Evolutionary conservation across 2,113 vertebrate genomes (phyloP).

Genomic region (Neogobius melanostomus): DNA sequence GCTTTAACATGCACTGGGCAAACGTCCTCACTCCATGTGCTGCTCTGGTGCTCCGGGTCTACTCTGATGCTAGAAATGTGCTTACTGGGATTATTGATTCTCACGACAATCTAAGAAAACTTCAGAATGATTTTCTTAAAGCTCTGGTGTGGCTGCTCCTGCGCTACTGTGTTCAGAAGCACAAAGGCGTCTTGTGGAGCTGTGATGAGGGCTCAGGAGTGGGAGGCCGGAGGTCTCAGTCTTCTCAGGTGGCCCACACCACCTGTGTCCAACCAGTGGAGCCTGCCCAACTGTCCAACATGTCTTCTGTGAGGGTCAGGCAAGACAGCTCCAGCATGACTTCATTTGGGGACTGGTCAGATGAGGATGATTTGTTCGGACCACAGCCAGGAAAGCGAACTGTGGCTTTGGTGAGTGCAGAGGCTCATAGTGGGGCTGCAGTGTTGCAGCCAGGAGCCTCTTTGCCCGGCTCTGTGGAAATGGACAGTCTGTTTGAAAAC

Average conservation of each 20-base stretch:
- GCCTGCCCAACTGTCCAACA: conserved; percentile 58
- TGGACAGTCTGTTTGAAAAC: conserved; percentile 74
- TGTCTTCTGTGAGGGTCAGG: conserved; percentile 59
- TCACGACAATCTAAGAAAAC: conserved; percentile 87
- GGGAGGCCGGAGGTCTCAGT: conserved; percentile 66
- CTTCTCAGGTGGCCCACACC: conserved; percentile 69
- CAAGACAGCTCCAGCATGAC: conserved; percentile 81
- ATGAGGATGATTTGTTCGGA: conserved; percentile 88
- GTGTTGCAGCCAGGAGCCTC: conserved; percentile 71
- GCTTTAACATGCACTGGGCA: conserved; percentile 89
- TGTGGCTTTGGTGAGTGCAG: conserved; percentile 77
- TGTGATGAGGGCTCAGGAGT: conserved; percentile 63
- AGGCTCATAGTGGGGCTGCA: conserved; percentile 58
- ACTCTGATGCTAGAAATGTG: conserved; percentile 91
- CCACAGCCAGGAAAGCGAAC: conserved; percentile 78
- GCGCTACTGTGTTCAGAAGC: conserved; percentile 77
- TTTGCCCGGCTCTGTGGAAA: conserved; percentile 91
- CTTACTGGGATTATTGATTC: conserved; percentile 95
- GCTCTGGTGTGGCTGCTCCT: conserved; percentile 91
- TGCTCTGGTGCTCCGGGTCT: conserved; percentile 84
- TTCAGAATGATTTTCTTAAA: conserved; percentile 92
- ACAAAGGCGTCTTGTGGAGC: conserved; percentile 59
- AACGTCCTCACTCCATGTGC: conserved; percentile 89
- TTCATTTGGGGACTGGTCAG: conserved; percentile 88
- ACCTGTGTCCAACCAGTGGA: conserved; percentile 55